Base-by-base conservation (phyloP, 2,797 vertebrate species). In the Ambastaia sidthimunki region DNA sequence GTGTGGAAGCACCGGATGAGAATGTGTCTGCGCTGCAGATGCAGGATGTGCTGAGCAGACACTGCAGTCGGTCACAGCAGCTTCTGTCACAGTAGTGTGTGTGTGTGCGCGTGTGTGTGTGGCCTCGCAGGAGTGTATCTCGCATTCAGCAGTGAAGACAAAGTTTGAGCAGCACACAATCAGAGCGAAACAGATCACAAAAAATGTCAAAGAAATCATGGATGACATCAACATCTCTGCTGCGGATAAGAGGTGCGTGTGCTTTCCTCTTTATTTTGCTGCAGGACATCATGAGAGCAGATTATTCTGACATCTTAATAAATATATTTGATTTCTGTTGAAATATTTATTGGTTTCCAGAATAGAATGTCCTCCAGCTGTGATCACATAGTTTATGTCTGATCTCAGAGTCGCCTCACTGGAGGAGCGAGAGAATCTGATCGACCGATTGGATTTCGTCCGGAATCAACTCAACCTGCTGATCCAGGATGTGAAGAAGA, bases 111-210 rank as follows among this genome's bases (percentile, higher is more conserved):
- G 90, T 73, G 34, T 67, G 52, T 47, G 41, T 95, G 92, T 96
- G 96, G 94, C 96, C 97, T 97, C 96, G 96, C 95, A 99, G 98
- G 98, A 99, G 96, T 99, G 98, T 98, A 99, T 99, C 98, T 99
- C 98, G 96, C 97, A 99, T 95, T 99, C 98, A 98, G 98, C 98
- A 95, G 98, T 99, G 97, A 99, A 98, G 98, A 99, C 98, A 94
- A 99, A 99, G 96, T 99, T 99, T 97, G 97, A 99, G 85, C 97
- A 99, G 95, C 98, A 99, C 96, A 99, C 97, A 91, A 95, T 98
- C 96, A 97, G 96, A 95, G 98, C 98, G 94, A 97, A 96, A 95
- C 97, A 96, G 95, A 98, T 99, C 92, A 95, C 96, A 93, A 95
- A 97, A 89, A 96, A 95, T 89, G 96, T 98, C 94, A 95, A 98